Evolutionary conservation across 2,113 vertebrate genomes (phyloP), one percentile per base, ranked within the genome.

Genomic region (Morone chrysops): DNA sequence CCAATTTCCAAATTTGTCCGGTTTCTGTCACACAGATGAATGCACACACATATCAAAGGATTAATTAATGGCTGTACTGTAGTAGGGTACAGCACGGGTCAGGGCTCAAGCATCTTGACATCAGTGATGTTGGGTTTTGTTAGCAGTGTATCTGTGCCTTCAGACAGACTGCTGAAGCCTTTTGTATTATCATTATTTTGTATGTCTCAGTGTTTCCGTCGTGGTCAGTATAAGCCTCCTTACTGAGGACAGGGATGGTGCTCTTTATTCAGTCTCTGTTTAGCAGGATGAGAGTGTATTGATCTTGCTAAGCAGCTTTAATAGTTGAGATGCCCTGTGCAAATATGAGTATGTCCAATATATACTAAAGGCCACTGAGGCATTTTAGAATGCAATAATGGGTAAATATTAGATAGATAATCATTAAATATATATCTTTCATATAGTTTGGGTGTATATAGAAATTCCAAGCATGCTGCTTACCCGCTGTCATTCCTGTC

Each of bases 291-390:
- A 71, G 66, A 78, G n/a, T 45, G 56, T 86, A 92, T 89, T 81
- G 91, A 93, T 91, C 69, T 79, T 71, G 40, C 81, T 73, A 66
- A 47, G 78, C 75, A 47, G 85, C 62, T 83, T 79, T 81, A 88
- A 79, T 76, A 80, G 75, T 45, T 31, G 57, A 87, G 78, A 81
- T 76, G 78, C 80, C 20, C 45, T 53, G 40, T 81, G 81, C 84
- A 87, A 84, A 84, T 85, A 86, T 77, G 63, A 80, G 59, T 78
- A 57, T 77, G 56, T 81, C 73, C 73, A 77, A 60, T 72, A 60
- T 45, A 75, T 70, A 88, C 75, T 45, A 17, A 87, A 84, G 59
- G 65, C 60, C 74, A 66, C 73, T 48, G 67, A 80, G 63, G 60
- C 72, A 74, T 85, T 85, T 82, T 68, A 65, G 36, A 68, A 82